Evolutionary conservation across 2,797 vertebrate species (phyloP), one percentile per base, ranked within the genome.

Genomic region (Eutrigla gurnardus): DNA sequence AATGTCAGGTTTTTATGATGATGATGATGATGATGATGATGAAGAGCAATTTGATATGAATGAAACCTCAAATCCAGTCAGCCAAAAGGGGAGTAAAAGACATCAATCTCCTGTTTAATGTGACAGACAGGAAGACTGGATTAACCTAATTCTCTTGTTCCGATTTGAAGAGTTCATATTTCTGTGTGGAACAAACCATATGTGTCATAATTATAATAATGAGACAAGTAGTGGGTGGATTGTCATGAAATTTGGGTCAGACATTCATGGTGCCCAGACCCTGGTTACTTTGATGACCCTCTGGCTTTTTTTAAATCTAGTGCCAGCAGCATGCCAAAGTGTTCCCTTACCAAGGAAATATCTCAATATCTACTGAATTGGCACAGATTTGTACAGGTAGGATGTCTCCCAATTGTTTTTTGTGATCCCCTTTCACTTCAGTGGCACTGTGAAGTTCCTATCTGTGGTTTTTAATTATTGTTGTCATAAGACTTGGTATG

Each of bases 111-210:
- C 65, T 80, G 59, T 86, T 85, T 73, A 85, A 57, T 87, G 81
- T 78, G 70, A 74, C 74, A 82, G 73, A 86, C 75, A 81, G 83
- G 83, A 87, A 83, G 73, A 81, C 76, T 70, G 83, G 88, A 92
- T 89, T 92, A 89, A 86, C 91, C 93, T 78, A 90, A 45, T 89
- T 94, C 74, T 75, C 53, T 32, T 83, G 77, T 42, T 87, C 78
- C 14, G 63, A 12, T 88, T 86, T 66, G 6, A 73, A 55, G 47
- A 32, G 40, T 40, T 60, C 18, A 18, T 76, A 52, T 83, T 71
- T 67, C 14, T 17, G 61, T 37, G 50, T 14, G 7, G 12, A 68
- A 57, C 42, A 45, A 35, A 49, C 13, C 4, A 25, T 39, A 6
- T 13, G 8, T 57, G n/a, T 33, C 57, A 47, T 69, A n/a, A 73